phyloP scores from a whole-genome alignment of 2,888 invertebrate species.

The Parnassius glacialis region DNA sequence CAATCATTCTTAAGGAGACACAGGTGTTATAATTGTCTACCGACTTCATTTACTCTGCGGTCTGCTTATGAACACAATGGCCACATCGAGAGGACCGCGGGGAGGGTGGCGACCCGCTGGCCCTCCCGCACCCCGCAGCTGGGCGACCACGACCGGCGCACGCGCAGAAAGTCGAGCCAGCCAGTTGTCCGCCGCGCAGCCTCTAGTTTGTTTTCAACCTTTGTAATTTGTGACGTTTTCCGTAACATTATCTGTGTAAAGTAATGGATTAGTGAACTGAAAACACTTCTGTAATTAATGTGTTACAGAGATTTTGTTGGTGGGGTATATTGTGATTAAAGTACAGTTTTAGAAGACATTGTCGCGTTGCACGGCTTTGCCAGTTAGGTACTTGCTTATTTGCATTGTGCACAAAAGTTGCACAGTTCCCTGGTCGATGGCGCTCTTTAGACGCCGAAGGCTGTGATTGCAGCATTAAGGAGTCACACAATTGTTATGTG shows the following conservation, averaged over 20 bases:
- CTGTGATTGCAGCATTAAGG: conserved; percentile 34
- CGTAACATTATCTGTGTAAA: conserved; percentile 8
- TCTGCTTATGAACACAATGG: conserved; percentile 56
- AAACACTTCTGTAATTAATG: conserved; percentile 5
- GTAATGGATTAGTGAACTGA: conserved; percentile 33
- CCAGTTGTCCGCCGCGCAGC: conserved; percentile 77
- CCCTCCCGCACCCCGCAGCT: conserved; percentile 41
- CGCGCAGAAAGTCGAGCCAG: conserved; percentile 73
- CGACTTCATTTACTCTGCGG: conserved; percentile 46
- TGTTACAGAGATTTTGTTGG: conserved; percentile 20
- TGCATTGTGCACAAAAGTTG: conserved; percentile 57
- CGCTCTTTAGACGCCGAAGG: conserved; percentile 38
- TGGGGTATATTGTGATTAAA: conserved; percentile 19
- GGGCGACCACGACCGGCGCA: conserved; percentile 57
- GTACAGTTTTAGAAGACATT: conserved; percentile 40
- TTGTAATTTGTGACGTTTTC: conserved; percentile 27
- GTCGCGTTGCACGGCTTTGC: conserved; percentile 46
- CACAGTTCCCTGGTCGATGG: conserved; percentile 48
- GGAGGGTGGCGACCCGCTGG: conserved; percentile 56
- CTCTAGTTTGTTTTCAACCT: conserved; percentile 75
- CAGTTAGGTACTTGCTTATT: conserved; percentile 51
- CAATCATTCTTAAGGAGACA: conserved; percentile 40
- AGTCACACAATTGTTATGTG: neutral
- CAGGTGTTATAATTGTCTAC: conserved; percentile 62
- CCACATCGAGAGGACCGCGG: conserved; percentile 39